These are phyloP conservation scores for Cyprinodon tularosa DNA, from an alignment of 2,113 vertebrate species.

Conservation along the genomic window DNA sequence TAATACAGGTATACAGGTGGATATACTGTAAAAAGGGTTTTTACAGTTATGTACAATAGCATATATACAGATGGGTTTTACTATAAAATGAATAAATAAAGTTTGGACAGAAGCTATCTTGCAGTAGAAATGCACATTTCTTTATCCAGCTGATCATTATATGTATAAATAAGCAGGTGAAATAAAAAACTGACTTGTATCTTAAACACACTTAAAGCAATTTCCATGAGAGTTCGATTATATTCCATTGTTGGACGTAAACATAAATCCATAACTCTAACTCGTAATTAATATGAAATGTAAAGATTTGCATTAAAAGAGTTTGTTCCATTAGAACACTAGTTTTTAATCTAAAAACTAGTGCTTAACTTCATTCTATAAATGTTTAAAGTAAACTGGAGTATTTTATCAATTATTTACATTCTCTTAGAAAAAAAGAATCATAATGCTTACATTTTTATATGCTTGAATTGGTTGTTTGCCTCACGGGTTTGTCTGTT, in stretches of 20 bases:
- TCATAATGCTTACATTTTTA: constrained; percentile 3
- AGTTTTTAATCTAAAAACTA: background rate
- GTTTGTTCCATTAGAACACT: background rate
- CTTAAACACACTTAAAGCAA: no score
- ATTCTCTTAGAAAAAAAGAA: background rate
- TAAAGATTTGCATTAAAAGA: background rate
- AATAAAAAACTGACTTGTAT: background rate
- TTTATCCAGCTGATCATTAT: background rate
- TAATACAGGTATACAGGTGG: no score
- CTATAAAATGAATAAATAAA: no score
- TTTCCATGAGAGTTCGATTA: no score
- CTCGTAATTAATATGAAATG: background rate
- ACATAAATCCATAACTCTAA: background rate
- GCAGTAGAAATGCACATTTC: background rate
- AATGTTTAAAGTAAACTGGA: background rate
- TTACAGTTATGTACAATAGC: no score
- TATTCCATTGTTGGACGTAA: no score
- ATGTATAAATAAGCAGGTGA: background rate
- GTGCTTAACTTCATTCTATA: background rate
- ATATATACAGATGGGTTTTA: no score
- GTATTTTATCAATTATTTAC: background rate
- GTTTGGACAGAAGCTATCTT: no score
- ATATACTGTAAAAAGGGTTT: no score
- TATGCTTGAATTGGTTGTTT: constrained; percentile 12
- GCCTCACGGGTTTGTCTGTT: constrained; percentile 10